Evolutionary conservation across 2,797 vertebrate genomes (phyloP).

Genomic region (Paramormyrops hopkinsi): DNA sequence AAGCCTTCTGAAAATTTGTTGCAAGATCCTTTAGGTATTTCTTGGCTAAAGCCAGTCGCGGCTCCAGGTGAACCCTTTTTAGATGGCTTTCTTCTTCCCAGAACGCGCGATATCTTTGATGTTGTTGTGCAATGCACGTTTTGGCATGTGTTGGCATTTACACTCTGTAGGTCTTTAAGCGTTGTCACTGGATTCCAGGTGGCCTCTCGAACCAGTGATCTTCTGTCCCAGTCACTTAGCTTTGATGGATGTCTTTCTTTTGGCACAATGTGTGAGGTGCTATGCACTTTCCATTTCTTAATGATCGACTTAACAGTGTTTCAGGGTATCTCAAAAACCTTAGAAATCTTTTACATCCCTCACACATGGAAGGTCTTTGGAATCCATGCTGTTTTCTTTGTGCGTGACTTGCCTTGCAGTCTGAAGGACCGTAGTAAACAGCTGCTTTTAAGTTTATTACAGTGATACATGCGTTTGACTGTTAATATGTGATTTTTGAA

Average conservation of each 20-base stretch:
- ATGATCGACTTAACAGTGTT: not conserved
- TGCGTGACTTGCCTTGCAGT: not conserved
- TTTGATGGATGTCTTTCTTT: not conserved
- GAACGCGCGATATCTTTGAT: not conserved
- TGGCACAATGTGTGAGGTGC: not conserved
- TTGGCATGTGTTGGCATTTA: not conserved
- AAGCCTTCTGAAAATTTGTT: not conserved
- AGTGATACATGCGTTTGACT: not conserved
- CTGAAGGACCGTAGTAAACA: not conserved
- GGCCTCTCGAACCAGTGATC: not conserved
- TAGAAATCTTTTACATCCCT: not conserved
- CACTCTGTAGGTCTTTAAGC: not conserved
- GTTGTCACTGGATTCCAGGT: not conserved
- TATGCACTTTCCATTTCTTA: not conserved
- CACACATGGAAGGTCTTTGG: not conserved
- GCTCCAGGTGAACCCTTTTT: not conserved
- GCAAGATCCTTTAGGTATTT: not conserved
- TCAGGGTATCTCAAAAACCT: not conserved
- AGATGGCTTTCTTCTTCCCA: not conserved
- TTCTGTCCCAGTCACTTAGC: not conserved
- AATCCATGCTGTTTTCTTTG: not conserved
- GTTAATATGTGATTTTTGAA: not conserved
- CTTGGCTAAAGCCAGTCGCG: not conserved
- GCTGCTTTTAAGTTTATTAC: not conserved
- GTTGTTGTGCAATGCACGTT: not conserved